phyloP scores from a whole-genome alignment of 2,113 vertebrate species.

The Eira barbara region DNA sequence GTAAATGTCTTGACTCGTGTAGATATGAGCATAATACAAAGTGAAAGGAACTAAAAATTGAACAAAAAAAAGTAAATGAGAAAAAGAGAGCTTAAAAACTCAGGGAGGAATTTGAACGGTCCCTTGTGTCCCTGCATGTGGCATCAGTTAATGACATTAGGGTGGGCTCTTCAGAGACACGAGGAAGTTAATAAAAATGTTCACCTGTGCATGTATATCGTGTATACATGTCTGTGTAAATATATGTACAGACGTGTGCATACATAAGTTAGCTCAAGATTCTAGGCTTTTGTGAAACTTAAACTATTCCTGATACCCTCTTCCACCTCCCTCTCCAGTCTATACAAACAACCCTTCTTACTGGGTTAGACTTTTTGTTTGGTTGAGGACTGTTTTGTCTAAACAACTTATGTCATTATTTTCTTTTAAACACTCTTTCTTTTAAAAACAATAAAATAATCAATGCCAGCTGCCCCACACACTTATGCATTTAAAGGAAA shows the following conservation, averaged over 20 bases:
- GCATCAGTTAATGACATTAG: not conserved
- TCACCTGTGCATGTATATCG: not conserved
- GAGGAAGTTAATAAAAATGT: not conserved
- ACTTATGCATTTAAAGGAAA: constrained; percentile 12
- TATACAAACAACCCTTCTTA: constrained; percentile 23
- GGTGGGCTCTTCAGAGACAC: not conserved
- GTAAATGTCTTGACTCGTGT: constrained; percentile 32
- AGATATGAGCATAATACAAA: constrained; percentile 23
- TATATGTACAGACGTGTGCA: too few relatives aligned
- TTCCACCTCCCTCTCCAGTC: not conserved
- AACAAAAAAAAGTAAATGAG: not conserved
- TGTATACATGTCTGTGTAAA: not conserved
- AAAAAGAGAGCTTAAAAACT: constrained; percentile 40
- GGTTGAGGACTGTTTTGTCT: constrained; percentile 28
- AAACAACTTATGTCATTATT: constrained; percentile 57
- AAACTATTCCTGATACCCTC: not conserved
- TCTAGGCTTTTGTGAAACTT: constrained; percentile 11
- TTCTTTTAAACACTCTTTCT: constrained; percentile 52
- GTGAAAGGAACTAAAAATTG: not conserved
- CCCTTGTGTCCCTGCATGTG: not conserved
- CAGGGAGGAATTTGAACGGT: constrained; percentile 11
- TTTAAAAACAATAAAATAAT: constrained; percentile 51
- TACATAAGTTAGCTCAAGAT: not conserved
- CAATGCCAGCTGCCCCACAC: constrained; percentile 53
- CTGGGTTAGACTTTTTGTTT: constrained; percentile 22